A percentile compares a stretch with the other conserved stretches of the same genome.
Conservation (phyloP, 2,888 invertebrate genomes). For the Tetragonula carbonaria region DNA sequence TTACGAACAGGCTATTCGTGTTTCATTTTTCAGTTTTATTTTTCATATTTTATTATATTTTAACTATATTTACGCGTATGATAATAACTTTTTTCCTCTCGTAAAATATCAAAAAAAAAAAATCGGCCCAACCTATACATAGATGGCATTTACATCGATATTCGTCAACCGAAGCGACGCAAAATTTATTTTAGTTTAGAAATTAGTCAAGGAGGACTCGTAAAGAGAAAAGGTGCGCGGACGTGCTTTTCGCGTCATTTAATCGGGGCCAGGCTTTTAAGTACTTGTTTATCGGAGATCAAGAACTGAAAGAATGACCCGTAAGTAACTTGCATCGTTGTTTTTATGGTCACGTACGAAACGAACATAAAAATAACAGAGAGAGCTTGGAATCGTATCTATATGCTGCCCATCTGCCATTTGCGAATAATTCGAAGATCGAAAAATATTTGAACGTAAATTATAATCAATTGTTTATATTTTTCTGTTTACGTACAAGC, state of each 20-base stretch:
- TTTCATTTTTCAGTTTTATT: not conserved
- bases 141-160: conserved; percentile 46
- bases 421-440: conserved; percentile 36
- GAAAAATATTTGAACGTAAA: not conserved
- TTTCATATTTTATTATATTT: not conserved
- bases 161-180: conserved; percentile 54
- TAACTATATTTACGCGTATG: not conserved
- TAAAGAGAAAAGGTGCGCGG: conserved; percentile 26
- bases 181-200: conserved; percentile 70
- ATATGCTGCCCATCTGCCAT: conserved; percentile 33
- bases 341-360: not conserved
- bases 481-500: not conserved
- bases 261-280: conserved; percentile 68
- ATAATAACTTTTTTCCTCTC: not conserved
- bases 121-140: not conserved
- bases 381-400: conserved; percentile 8
- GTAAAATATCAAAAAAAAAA: conserved; percentile 9
- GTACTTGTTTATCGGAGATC: conserved; percentile 82
- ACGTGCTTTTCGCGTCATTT: conserved; percentile 56
- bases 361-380: not conserved
- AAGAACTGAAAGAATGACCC: conserved; percentile 82
- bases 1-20: not conserved
- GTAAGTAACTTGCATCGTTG: conserved; percentile 73
- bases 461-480: not conserved
- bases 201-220: conserved; percentile 54